These are phyloP conservation scores for Actenoides lindsayi DNA, from an alignment of 2,113 vertebrate species.

Conservation along the genomic window DNA sequence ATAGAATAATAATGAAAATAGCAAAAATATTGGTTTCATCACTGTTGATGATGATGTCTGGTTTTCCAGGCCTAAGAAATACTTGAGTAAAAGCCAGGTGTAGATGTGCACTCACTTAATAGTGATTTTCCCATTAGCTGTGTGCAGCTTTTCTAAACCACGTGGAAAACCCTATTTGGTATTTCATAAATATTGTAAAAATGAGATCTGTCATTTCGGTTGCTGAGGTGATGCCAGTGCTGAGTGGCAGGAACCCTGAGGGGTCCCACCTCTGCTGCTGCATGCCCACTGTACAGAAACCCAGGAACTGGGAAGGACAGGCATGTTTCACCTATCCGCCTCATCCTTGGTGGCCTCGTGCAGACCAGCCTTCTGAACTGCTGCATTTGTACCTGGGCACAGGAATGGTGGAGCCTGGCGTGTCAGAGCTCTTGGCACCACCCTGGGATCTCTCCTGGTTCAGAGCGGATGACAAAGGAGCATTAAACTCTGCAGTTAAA, in stretches of 20 bases:
- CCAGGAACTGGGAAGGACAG: neutral
- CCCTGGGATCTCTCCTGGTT: neutral
- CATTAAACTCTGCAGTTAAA: neutral
- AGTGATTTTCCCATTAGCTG: neutral
- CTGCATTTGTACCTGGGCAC: neutral
- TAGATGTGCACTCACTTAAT: neutral
- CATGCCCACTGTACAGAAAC: fast-evolving
- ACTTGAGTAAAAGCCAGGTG: neutral
- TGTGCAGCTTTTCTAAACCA: neutral
- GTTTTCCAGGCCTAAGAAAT: neutral
- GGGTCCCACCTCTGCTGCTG: neutral
- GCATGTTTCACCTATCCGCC: neutral
- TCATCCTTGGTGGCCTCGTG: too few relatives aligned
- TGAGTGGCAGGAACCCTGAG: neutral
- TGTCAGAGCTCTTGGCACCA: neutral
- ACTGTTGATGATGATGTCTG: neutral
- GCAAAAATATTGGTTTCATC: neutral
- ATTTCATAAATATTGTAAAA: neutral
- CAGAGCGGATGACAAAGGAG: neutral
- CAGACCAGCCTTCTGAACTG: neutral
- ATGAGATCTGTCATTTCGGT: neutral
- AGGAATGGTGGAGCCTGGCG: neutral
- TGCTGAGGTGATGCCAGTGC: neutral
- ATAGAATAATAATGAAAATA: neutral
- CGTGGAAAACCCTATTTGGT: neutral